These are phyloP conservation scores for Rhodophaea formosa DNA, from an alignment of 2,888 invertebrate genomes.

Conservation along the genomic window DNA sequence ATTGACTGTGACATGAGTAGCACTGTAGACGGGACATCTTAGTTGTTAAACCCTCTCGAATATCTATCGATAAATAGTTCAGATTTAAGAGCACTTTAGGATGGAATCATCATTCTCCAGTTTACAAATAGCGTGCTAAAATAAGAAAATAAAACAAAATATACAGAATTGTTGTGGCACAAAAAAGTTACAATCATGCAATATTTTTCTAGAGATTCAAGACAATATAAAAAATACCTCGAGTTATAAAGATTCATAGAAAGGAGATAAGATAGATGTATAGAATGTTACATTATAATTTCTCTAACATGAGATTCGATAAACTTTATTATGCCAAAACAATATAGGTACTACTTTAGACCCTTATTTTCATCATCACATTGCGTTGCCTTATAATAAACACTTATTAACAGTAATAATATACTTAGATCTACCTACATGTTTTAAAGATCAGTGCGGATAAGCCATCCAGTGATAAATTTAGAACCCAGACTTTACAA, in stretches of 20 bases:
- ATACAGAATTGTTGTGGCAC: slow-evolving; percentile 54
- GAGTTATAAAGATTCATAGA: neutral
- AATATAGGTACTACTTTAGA: slow-evolving; percentile 64
- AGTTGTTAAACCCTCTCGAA: slow-evolving; percentile 47
- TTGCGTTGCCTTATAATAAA: slow-evolving; percentile 68
- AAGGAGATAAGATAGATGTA: neutral
- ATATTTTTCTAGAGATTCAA: neutral
- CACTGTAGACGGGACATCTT: slow-evolving; percentile 45
- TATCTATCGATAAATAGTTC: slow-evolving; percentile 65
- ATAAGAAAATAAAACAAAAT: slow-evolving; percentile 50
- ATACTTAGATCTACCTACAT: slow-evolving; percentile 43
- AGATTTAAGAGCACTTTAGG: slow-evolving; percentile 79
- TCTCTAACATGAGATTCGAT: slow-evolving; percentile 39
- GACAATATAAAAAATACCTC: neutral
- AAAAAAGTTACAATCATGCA: slow-evolving; percentile 31
- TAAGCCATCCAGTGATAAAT: slow-evolving; percentile 31
- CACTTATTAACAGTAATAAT: slow-evolving; percentile 50
- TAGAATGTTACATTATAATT: neutral
- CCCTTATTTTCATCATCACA: slow-evolving; percentile 76
- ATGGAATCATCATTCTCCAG: slow-evolving; percentile 74
- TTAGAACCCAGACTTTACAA: slow-evolving; percentile 34
- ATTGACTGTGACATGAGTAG: slow-evolving; percentile 65
- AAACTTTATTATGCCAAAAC: slow-evolving; percentile 62
- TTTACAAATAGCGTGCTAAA: slow-evolving; percentile 59
- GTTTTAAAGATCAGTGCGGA: slow-evolving; percentile 39